Evolutionary conservation across 2,888 invertebrate genomes (phyloP).

Genomic region (Harpagoxenus sublaevis): DNA sequence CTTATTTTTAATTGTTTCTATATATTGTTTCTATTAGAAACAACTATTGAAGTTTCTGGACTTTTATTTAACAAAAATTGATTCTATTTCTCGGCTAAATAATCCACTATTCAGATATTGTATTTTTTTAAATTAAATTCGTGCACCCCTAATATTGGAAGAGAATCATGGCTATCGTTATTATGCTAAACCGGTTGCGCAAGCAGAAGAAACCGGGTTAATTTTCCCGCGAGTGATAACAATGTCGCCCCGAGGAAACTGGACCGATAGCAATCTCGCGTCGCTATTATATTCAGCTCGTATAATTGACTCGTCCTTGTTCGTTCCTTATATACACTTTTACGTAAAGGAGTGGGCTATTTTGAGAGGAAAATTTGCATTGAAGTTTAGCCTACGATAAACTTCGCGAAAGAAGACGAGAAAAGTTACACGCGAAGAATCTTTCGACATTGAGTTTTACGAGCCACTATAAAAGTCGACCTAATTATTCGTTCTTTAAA

Average conservation of each 20-base stretch:
- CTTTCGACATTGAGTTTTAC: slow-evolving; percentile 9
- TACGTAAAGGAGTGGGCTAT: slow-evolving; percentile 53
- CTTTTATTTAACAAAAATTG: not conserved
- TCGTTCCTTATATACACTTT: slow-evolving; percentile 14
- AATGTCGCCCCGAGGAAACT: slow-evolving; percentile 67
- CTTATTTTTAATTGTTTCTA: not conserved
- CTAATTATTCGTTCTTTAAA: slow-evolving; percentile 40
- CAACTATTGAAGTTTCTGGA: not conserved
- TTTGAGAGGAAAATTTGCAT: slow-evolving; percentile 54
- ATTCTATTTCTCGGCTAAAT: not conserved
- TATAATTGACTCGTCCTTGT: slow-evolving; percentile 33
- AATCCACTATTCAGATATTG: not conserved
- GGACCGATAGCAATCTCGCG: slow-evolving; percentile 60
- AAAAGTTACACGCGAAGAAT: not conserved
- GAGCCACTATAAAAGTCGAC: slow-evolving; percentile 20
- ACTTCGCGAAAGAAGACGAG: not conserved
- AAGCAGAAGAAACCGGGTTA: slow-evolving; percentile 63
- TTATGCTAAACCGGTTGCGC: slow-evolving; percentile 51
- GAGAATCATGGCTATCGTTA: not conserved
- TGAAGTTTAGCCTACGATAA: not conserved
- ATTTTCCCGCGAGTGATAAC: slow-evolving; percentile 69
- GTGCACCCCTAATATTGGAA: not conserved
- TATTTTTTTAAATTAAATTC: not conserved
- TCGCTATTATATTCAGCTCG: slow-evolving; percentile 59
- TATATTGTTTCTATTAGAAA: not conserved